These are phyloP conservation scores for Esox niger DNA, from an alignment of 2,113 vertebrate genomes.

Conservation along the genomic window DNA sequence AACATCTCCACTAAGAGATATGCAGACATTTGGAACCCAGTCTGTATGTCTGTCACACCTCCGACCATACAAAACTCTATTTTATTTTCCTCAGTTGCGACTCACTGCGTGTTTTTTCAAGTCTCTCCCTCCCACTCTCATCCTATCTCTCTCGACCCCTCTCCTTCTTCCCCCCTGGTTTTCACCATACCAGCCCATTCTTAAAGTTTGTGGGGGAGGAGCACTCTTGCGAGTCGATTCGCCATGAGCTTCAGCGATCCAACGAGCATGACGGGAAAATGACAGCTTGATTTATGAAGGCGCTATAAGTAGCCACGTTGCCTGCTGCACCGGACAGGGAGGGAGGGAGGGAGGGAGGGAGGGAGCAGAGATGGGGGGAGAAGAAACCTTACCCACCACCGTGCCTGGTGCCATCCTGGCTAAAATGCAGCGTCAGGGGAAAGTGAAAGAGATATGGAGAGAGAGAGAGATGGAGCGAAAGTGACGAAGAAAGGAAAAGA, in stretches of 20 bases:
- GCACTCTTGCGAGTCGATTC: slow-evolving; percentile 12
- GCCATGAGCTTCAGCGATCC: slow-evolving; percentile 32
- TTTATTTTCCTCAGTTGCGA: no score
- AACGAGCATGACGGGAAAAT: slow-evolving; percentile 45
- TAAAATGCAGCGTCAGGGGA: slow-evolving; percentile 6
- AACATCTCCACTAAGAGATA: no score
- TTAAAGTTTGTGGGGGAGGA: neutral
- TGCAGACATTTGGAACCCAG: no score
- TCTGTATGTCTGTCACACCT: no score
- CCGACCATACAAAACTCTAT: no score
- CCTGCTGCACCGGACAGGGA: slow-evolving; percentile 37
- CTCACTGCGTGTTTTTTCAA: no score
- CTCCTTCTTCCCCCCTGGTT: neutral
- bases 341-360: neutral
- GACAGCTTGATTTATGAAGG: slow-evolving; percentile 58
- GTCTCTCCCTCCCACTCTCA: neutral
- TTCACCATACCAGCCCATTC: neutral
- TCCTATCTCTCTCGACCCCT: neutral
- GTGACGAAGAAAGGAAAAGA: no score
- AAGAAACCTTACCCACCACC: neutral
- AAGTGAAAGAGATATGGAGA: no score
- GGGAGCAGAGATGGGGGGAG: neutral
- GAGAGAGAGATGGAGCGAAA: no score
- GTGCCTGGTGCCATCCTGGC: no score
- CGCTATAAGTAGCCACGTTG: slow-evolving; percentile 50